Base-by-base conservation (phyloP, 2,113 vertebrate genomes). In the Shinisaurus crocodilurus region DNA sequence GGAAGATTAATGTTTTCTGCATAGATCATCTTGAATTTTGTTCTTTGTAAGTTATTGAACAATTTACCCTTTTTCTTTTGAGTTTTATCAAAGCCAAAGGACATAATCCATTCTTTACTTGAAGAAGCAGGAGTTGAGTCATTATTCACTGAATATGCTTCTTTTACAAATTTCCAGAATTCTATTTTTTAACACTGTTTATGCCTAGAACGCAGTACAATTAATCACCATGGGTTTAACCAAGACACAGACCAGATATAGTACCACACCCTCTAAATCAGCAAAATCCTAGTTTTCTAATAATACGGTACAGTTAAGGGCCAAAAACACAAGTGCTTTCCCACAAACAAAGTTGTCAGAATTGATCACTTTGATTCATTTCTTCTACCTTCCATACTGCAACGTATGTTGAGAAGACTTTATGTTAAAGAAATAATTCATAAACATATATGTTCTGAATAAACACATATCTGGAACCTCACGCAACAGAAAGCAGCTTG, bases 81-180 rank as follows among this genome's bases (percentile, higher is more conserved):
- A 95, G 82, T 93, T 96, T 90, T 95, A 96, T 95, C 74, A 88
- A 89, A 94, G 63, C 40, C 40, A 95, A 93, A 94, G 94, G 54
- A 45, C 25, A 79, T 90, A 93, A 96, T 83, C 65, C 63, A 91
- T 94, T 96, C 80, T 91, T 95, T 74, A 90, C 18, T 57, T 94
- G 60, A 94, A 94, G 75, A 93, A 95, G 65, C 34, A 81, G 88
- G 85, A 85, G 93, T 91, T 90, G 15, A 93, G 72, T 92, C 89
- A 91, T 94, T 77, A 92, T 91, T 96, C 91, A 89, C 8, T 74
- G 60, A 72, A 92, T 89, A 87, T 86, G 81, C 40, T 92, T 88
- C 84, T 69, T 79, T 92, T 87, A 93, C 29, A 95, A 92, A 92
- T 88, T 25, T 23, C 57, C 20, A 91, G 81, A 15, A 65, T 94